Base-by-base conservation (phyloP, 2,113 vertebrate genomes). In the Procapra przewalskii region DNA sequence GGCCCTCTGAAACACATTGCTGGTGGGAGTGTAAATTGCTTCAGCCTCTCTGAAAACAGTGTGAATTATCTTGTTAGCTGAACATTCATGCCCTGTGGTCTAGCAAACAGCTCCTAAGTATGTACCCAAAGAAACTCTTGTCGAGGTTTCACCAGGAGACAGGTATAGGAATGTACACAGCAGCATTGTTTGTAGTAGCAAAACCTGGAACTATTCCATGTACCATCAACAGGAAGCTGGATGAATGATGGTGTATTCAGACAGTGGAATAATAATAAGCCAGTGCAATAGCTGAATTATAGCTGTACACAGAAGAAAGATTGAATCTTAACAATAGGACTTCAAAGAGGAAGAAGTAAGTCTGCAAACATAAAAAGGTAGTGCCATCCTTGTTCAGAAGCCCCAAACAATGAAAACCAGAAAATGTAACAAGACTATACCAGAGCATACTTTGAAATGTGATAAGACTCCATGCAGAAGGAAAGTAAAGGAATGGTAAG, bases 241-340 rank as follows among this genome's bases (percentile, higher is more conserved):
- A 1, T n/a, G 13, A 43, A 1, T 25, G 21, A 2, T 12, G 21
- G n/a, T 13, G 0, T 21, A 19, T 2, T n/a, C 57, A 31, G 4
- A 17, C 52, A 6, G 1, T 29, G 27, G 54, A 8, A 3, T n/a
- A 7, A 21, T 27, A 19, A 27, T 5, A 64, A 55, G 43, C 17
- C 50, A 31, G 27, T 16, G 31, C 7, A 3, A 17, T 17, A 45
- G 40, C 5, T 45, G 75, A 31, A 31, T 40, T 40, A 15, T 5
- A 36, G 36, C 83, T 10, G 7, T 57, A 23, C 21, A 62, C 40
- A n/a, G 2, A 60, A 29, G 36, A 27, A 15, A 10, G 57, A 23
- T 82, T 5, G 27, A n/a, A 5, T 54, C 88, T 86, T 40, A 77
- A 83, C 87, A 45, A 5, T 43, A 7, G 27, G 75, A 36, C 59